Percentiles rank a stretch among this genome's conserved stretches.
Conservation (phyloP, 2,113 vertebrate genomes). For the Actenoides hombroni region DNA sequence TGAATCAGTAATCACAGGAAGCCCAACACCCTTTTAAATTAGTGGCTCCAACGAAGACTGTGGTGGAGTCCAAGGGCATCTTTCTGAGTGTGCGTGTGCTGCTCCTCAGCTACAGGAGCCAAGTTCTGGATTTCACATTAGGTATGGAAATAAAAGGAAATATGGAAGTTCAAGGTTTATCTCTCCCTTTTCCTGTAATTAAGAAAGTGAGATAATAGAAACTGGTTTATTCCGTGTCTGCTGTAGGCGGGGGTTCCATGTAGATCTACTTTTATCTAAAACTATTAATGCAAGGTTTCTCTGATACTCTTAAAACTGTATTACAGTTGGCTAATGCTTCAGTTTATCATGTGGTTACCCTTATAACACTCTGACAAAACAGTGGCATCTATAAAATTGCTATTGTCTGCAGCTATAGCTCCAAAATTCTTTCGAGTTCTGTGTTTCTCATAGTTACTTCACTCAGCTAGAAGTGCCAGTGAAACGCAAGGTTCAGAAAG, state of each 20-base stretch:
- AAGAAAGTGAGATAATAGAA: slow-evolving; percentile 29
- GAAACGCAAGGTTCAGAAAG: background rate
- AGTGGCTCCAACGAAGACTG: background rate
- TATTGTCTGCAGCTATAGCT: background rate
- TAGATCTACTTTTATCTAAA: slow-evolving; percentile 22
- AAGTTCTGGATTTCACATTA: background rate
- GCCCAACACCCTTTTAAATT: background rate
- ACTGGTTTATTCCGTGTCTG: background rate
- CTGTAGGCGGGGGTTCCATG: background rate
- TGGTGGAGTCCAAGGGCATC: background rate
- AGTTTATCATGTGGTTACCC: background rate
- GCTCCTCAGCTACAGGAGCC: background rate
- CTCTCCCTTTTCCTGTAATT: slow-evolving; percentile 36
- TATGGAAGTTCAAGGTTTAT: background rate
- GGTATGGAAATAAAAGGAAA: background rate
- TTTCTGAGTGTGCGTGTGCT: background rate
- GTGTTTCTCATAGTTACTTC: background rate
- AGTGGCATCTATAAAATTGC: background rate
- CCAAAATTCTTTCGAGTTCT: background rate
- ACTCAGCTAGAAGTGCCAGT: accelerated
- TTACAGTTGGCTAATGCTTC: background rate
- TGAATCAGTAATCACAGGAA: background rate
- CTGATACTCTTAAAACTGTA: background rate
- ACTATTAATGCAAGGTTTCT: background rate
- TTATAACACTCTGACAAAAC: background rate